These are phyloP conservation scores for Tipula confusa DNA, from an alignment of 2,888 invertebrate species.

Conservation along the genomic window DNA sequence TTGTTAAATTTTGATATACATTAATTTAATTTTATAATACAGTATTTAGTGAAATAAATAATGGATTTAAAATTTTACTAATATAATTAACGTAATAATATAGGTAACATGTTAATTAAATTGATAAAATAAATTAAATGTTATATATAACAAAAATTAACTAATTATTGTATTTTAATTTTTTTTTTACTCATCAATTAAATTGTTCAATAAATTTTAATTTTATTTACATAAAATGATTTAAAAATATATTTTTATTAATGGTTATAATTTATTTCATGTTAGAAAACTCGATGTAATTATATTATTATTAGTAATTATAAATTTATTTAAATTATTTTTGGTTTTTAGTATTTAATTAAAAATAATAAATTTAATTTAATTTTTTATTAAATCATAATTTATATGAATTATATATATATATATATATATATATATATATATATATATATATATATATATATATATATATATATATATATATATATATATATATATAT, in stretches of 20 bases:
- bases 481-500: no score
- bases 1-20: background rate
- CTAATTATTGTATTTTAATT: background rate
- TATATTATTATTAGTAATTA: background rate
- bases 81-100: background rate
- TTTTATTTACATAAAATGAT: background rate
- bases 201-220: background rate
- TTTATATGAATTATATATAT: no score
- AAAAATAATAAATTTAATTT: background rate
- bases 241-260: no score
- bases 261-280: no score
- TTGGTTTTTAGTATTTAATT: background rate
- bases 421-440: no score
- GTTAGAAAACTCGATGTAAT: slow-evolving; percentile 5
- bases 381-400: background rate
- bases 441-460: no score
- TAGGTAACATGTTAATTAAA: background rate
- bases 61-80: background rate
- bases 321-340: background rate
- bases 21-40: background rate
- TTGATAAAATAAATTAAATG: no score
- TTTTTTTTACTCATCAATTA: background rate
- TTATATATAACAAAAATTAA: background rate
- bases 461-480: no score
- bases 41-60: no score